Evolutionary conservation across 2,888 invertebrate species (phyloP), one percentile per base, ranked within the genome.

Genomic region (Diarsia rubi): DNA sequence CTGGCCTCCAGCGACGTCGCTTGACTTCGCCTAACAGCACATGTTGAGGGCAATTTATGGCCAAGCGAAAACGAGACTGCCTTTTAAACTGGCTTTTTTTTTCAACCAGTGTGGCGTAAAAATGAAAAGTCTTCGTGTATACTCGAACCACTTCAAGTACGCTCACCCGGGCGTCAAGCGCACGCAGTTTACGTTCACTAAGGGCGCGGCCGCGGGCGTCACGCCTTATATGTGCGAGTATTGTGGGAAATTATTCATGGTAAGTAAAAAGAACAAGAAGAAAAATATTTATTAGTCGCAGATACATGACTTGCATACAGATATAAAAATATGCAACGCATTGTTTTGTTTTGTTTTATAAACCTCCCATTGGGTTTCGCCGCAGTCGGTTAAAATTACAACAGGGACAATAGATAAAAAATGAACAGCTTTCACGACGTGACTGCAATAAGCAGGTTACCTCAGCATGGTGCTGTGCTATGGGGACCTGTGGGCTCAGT

Each of bases 141-240:
- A 82, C 44, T 19, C 62, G 0, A 2, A 52, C 0, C 82, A 82
- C 37, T 84, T 82, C 59, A 69, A 0, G 1, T 37, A 24, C 1
- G 42, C 49, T 0, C 81, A 82, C 37, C 84, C 84, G 0, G 84
- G 81, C 0, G 14, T 59, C 16, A 70, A 59, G 4, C 70, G 81
- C 0, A 69, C 84, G 0, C 81, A 82, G 12, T 75, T 69, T 31
- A 45, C 31, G 0, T 6, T 21, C 0, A 3, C 16, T 0, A 37
- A 5, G 6, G 6, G 0, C 37, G 37, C 37, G 37, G 37, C 6
- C 37, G 37, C 37, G 37, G 37, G 8, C 37, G 12, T 4, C 0
- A 57, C 37, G 0, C 75, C 81, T 0, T 82, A 84, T n/a, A 81
- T 84, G 82, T 82, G 82, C 19, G 82, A 82, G 6, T 73, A 81